Evolutionary conservation across 92 coral and sea anemone genomes (phyloP).

Genomic region (Diadumene lineata): DNA sequence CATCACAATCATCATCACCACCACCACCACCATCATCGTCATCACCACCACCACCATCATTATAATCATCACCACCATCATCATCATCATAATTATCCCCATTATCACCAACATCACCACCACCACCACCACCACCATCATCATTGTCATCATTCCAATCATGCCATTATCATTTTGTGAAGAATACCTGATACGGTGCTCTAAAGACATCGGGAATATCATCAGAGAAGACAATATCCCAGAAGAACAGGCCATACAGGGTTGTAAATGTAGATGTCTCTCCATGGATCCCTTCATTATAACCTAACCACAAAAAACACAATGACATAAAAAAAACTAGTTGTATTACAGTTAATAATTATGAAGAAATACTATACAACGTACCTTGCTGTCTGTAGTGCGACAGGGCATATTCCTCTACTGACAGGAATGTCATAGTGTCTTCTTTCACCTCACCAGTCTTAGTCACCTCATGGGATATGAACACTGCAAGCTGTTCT

Average conservation of each 20-base stretch:
- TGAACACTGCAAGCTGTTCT: slow-evolving; percentile 76
- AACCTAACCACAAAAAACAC: too few relatives aligned
- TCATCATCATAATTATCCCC: neutral
- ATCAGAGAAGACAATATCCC: slow-evolving; percentile 80
- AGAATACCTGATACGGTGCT: slow-evolving; percentile 83
- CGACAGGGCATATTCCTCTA: slow-evolving; percentile 88
- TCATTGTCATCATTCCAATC: too few relatives aligned
- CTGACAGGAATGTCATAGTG: slow-evolving; percentile 72
- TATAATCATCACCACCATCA: neutral
- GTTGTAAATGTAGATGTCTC: slow-evolving; percentile 84
- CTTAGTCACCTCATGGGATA: slow-evolving; percentile 72
- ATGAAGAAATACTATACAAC: neutral
- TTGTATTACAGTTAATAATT: too few relatives aligned
- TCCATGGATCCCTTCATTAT: slow-evolving; percentile 92
- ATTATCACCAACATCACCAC: neutral
- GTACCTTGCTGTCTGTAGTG: slow-evolving; percentile 77
- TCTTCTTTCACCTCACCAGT: slow-evolving; percentile 70
- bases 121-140: neutral
- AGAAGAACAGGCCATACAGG: slow-evolving; percentile 77
- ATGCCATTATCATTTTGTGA: too few relatives aligned
- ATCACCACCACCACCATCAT: neutral
- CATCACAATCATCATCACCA: neutral
- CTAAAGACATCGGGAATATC: slow-evolving; percentile 91
- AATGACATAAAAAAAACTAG: too few relatives aligned
- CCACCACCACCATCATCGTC: neutral